Percentiles rank a stretch among this genome's conserved stretches.
Conservation (phyloP, 2,888 invertebrate species). For the Julus scanicus region DNA sequence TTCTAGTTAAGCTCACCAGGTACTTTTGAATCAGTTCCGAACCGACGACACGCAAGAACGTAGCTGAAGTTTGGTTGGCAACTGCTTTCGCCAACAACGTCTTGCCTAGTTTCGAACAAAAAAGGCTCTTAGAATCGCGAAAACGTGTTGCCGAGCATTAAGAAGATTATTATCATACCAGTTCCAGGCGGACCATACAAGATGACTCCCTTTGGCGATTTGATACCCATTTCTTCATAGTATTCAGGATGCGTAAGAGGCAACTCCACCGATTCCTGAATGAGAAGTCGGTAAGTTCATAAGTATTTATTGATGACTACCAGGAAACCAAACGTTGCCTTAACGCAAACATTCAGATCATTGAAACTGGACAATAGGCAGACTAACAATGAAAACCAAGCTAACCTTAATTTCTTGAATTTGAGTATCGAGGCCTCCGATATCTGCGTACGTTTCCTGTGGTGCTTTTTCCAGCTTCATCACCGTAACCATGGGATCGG, state of each 20-base stretch:
- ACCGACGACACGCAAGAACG: constrained; percentile 98
- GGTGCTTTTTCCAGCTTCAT: constrained; percentile 99
- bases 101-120: constrained; percentile 70
- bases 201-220: constrained; percentile 99
- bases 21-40: constrained; percentile 99
- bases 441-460: constrained; percentile 99
- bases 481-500: constrained; percentile 99
- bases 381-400: no score
- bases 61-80: constrained; percentile 99
- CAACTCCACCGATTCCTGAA: constrained; percentile 91
- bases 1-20: no score
- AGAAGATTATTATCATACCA: constrained; percentile 69
- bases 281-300: not conserved
- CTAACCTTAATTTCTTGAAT: constrained; percentile 90
- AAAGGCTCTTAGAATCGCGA: constrained; percentile 58
- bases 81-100: constrained; percentile 98
- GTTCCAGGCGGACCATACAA: constrained; percentile 98
- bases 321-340: no score
- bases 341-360: no score
- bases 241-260: constrained; percentile 99
- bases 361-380: not conserved
- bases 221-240: constrained; percentile 99
- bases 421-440: constrained; percentile 96
- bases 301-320: no score
- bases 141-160: not conserved